Base-by-base conservation (phyloP, 2,888 invertebrate genomes). In the Drosophila leonis region DNA sequence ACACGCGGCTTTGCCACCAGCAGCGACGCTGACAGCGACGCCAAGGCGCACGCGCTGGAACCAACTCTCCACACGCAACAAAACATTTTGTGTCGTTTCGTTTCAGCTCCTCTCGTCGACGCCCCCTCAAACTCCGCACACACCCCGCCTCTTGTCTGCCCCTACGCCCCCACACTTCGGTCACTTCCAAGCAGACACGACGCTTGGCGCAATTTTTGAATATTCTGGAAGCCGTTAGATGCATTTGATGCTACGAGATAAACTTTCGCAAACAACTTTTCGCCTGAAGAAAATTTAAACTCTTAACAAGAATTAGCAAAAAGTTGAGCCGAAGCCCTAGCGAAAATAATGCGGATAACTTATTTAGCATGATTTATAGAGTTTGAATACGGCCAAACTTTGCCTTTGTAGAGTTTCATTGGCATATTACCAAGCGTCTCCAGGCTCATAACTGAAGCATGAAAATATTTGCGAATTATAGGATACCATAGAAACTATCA, bases 11-110 rank as follows among this genome's bases (percentile, higher is more conserved):
- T 59, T 42, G 44, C 60, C 4, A 12, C 42, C 7, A 51, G 27
- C 52, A 39, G 61, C 65, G 69, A 73, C 74, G 83, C 39, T 64
- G 59, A 48, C 87, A 70, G 67, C 66, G 65, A 10, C 35, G 24
- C 41, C 33, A 33, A 5, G 15, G 73, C 88, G 84, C 88, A 72
- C 18, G 74, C 88, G 78, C 73, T 82, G 88, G 90, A 87, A 89
- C 27, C 42, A 65, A 84, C 39, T 84, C 88, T 88, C 80, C 84
- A 86, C 63, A 35, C 48, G 52, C 46, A 56, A 61, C 39, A 54
- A 37, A 51, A 59, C 48, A 31, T n/a, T 18, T 29, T 39, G 29
- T 54, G 12, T n/a, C 37, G 27, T 13, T n/a, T 24, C 52, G n/a
- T 24, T 12, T 24, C 54, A 10, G 37, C 37, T 24, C 54, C 54